Conservation (phyloP, 2,797 vertebrate genomes). For the Acanthopagrus latus region DNA sequence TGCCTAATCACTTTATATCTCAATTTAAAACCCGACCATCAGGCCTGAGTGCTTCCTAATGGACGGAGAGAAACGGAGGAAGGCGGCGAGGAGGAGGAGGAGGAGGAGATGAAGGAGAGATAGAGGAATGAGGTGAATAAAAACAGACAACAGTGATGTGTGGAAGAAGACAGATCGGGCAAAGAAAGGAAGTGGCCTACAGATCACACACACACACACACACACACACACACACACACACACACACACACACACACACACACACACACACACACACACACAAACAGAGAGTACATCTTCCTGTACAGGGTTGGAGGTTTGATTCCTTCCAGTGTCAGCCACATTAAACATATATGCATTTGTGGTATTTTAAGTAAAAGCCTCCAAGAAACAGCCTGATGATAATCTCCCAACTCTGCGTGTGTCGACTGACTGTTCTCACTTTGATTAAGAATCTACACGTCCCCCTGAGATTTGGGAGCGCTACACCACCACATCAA, state of each 20-base stretch:
- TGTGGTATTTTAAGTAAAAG: conserved; percentile 19
- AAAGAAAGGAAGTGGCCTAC: conserved; percentile 27
- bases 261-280: neutral
- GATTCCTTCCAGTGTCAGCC: conserved; percentile 23
- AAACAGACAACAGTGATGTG: conserved; percentile 39
- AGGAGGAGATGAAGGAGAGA: conserved; percentile 59
- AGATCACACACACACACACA: conserved; percentile 18
- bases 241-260: neutral
- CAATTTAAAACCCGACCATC: conserved; percentile 71
- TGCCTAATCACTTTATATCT: conserved; percentile 84
- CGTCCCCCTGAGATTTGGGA: conserved; percentile 9
- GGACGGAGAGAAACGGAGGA: conserved; percentile 68
- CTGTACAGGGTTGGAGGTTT: neutral
- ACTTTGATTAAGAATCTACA: conserved; percentile 22
- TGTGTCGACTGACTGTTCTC: neutral
- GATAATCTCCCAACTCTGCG: neutral
- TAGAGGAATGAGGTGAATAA: conserved; percentile 45
- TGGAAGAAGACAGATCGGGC: conserved; percentile 4
- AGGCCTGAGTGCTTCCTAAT: conserved; percentile 84
- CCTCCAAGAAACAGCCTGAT: neutral
- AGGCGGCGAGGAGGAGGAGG: conserved; percentile 23
- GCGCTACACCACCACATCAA: conserved; percentile 9
- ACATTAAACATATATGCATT: conserved; percentile 28
- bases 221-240: too few species aligned
- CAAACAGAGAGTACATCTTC: neutral